phyloP scores from a whole-genome alignment of 2,888 invertebrate species.

The Drosophila acutilabella region DNA sequence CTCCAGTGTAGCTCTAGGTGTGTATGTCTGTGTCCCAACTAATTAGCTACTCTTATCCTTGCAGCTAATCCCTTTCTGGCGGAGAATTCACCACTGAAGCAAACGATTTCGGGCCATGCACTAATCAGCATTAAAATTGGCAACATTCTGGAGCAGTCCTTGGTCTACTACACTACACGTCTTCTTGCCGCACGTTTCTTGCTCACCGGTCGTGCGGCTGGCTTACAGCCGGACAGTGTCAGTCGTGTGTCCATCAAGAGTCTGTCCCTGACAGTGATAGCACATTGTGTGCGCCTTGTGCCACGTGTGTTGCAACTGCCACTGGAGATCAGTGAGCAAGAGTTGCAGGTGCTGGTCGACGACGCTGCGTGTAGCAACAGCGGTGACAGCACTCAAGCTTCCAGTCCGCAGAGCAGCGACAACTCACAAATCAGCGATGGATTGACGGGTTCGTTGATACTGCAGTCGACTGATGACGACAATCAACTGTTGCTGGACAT shows the following conservation, averaged over 20 bases:
- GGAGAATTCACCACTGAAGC: conserved; percentile 68
- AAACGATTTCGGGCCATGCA: conserved; percentile 58
- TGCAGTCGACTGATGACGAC: conserved; percentile 55
- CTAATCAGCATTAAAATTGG: conserved; percentile 82
- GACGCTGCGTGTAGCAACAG: conserved; percentile 19
- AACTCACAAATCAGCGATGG: conserved; percentile 74
- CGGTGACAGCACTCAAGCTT: conserved; percentile 53
- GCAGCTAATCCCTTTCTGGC: conserved; percentile 80
- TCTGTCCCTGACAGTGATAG: conserved; percentile 92
- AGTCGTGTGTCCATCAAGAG: conserved; percentile 96
- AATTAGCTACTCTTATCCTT: conserved; percentile 53
- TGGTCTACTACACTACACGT: conserved; percentile 83
- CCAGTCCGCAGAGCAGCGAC: conserved; percentile 75
- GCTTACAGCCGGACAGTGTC: conserved; percentile 89
- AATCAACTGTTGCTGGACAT: conserved; percentile 86
- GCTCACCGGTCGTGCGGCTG: conserved; percentile 85
- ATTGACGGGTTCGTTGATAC: conserved; percentile 40
- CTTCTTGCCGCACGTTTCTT: conserved; percentile 83
- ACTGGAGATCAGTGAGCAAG: conserved; percentile 87
- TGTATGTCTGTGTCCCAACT: conserved; percentile 38
- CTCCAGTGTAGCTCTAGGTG: neutral
- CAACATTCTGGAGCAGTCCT: conserved; percentile 82
- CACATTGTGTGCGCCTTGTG: conserved; percentile 90
- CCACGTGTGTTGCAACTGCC: conserved; percentile 90
- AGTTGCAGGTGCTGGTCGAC: conserved; percentile 60